Base-by-base conservation (phyloP, 2,797 vertebrate genomes). In the Crax fasciolata region DNA sequence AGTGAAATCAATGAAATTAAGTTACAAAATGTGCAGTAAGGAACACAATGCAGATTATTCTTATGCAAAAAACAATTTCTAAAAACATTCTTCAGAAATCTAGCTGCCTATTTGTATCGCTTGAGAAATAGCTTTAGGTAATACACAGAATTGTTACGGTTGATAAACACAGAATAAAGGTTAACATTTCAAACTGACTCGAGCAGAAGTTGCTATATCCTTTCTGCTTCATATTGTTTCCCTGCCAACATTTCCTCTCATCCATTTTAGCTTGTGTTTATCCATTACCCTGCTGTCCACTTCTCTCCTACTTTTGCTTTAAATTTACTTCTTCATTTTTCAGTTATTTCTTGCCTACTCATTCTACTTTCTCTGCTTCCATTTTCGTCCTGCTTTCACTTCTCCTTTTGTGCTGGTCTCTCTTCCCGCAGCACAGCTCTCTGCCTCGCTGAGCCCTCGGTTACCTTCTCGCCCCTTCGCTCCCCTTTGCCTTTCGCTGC, bases 161-260 rank as follows among this genome's bases (percentile, higher is more conserved):
- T 44, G 77, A 70, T 19, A 52, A 23, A 77, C 49, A 72, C 44
- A 66, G 44, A 74, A 35, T 73, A 78, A 90, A 92, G 38, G 28
- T 21, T 44, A 67, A 67, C 51, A 13, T 55, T 48, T 90, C 65
- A 61, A 89, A 91, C 72, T 87, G 52, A 90, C 83, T 84, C 46
- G 28, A 77, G n/a, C 67, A 88, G 58, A 94, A 89, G 74, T 89
- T 90, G 43, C 66, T 80, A 10, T 48, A 54, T 48, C 77, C 67
- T 63, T 61, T 83, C 46, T 67, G 63, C 61, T 83, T 49, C 65
- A 1, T 13, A 13, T 66, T 51, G 25, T 48, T 73, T 74, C 57
- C 81, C 79, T 43, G 80, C 28, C 48, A 82, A 54, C 75, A 88
- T 79, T 35, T 62, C 28, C 70, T 54, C 82, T 63, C 48, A 63